Evolutionary conservation across 2,113 vertebrate genomes (phyloP).

Genomic region (Gopherus evgoodei): DNA sequence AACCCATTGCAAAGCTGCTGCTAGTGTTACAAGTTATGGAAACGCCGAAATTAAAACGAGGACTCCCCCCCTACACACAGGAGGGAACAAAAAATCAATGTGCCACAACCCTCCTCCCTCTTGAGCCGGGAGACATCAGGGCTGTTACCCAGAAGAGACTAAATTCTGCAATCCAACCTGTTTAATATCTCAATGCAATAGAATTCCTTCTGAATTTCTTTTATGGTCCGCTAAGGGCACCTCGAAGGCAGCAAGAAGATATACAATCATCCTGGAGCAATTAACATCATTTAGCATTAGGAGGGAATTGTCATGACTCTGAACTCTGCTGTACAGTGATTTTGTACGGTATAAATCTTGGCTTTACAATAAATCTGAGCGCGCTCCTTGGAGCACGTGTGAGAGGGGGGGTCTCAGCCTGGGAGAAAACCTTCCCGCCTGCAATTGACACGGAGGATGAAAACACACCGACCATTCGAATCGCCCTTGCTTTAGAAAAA

Average conservation of each 20-base stretch:
- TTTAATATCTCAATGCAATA: accelerated
- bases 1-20: too few species aligned
- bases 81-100: not conserved
- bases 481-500: not conserved
- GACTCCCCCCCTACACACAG: too few species aligned
- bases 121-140: not conserved
- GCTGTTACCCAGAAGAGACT: too few species aligned
- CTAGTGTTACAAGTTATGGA: too few species aligned
- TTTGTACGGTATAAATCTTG: not conserved
- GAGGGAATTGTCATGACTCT: not conserved
- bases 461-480: not conserved
- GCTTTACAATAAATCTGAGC: not conserved
- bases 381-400: too few species aligned
- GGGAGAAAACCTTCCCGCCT: not conserved
- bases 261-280: not conserved
- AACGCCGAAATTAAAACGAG: too few species aligned
- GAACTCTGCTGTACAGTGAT: not conserved
- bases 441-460: not conserved
- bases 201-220: not conserved
- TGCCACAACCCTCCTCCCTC: not conserved
- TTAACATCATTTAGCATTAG: not conserved
- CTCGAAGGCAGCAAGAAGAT: not conserved
- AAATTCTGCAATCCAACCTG: too few species aligned
- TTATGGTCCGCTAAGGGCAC: not conserved
- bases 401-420: too few species aligned